phyloP scores from a whole-genome alignment of 2,888 invertebrate species.

The Norana najaformis region DNA sequence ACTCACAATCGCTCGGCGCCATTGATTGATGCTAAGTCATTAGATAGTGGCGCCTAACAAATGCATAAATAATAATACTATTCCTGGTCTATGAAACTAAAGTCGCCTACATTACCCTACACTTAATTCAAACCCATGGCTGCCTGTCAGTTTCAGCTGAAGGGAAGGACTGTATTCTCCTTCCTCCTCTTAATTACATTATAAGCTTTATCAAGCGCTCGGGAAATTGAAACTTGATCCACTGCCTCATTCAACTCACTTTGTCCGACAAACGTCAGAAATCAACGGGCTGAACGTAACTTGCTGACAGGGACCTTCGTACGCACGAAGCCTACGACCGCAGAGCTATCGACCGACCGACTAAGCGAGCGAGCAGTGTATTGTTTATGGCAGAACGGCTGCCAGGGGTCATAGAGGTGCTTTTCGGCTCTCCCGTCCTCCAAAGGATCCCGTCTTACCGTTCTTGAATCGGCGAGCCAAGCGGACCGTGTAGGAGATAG shows the following conservation, averaged over 20 bases:
- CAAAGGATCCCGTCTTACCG: background rate
- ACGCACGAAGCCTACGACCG: background rate
- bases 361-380: background rate
- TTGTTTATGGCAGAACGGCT: background rate
- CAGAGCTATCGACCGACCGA: background rate
- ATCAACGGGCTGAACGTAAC: background rate
- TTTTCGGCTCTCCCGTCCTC: background rate
- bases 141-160: background rate
- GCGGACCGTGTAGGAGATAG: background rate
- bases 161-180: background rate
- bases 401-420: conserved; percentile 16
- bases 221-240: background rate
- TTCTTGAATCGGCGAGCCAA: background rate
- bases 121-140: background rate
- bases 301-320: background rate
- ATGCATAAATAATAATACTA: no score
- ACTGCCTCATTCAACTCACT: conserved; percentile 13
- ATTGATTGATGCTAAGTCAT: no score
- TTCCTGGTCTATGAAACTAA: background rate
- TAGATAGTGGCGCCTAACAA: no score
- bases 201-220: background rate
- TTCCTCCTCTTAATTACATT: background rate
- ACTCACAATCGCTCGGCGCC: no score
- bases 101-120: background rate
- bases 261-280: conserved; percentile 1